Evolutionary conservation across 1,140 invertebrate species (phyloP).

Genomic region (Dendrolimus kikuchii): DNA sequence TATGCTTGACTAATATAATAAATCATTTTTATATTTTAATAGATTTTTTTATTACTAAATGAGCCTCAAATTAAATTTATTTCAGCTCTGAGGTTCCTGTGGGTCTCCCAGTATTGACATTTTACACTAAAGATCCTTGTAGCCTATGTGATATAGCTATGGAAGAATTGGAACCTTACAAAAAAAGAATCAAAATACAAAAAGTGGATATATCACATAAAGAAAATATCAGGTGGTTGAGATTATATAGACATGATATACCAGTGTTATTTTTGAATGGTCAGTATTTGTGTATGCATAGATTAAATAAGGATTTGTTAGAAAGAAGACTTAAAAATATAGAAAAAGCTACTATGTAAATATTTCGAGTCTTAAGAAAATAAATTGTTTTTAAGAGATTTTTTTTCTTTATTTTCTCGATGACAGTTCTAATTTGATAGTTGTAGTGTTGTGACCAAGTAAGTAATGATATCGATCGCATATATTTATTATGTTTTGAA

Average conservation of each 20-base stretch:
- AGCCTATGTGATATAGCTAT: slow-evolving; percentile 87
- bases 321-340: slow-evolving; percentile 43
- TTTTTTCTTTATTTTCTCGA: no score
- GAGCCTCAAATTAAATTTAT: slow-evolving; percentile 24
- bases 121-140: slow-evolving; percentile 89
- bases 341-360: slow-evolving; percentile 23
- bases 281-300: slow-evolving; percentile 88
- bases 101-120: slow-evolving; percentile 74
- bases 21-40: slow-evolving; percentile 15
- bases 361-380: no score
- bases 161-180: slow-evolving; percentile 76
- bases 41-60: slow-evolving; percentile 20
- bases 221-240: slow-evolving; percentile 81
- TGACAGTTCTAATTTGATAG: no score
- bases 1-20: slow-evolving; percentile 12
- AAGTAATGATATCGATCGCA: no score
- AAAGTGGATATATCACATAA: slow-evolving; percentile 83
- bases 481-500: no score
- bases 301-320: slow-evolving; percentile 72
- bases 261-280: slow-evolving; percentile 90
- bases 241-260: slow-evolving; percentile 88
- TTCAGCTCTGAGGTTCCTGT: slow-evolving; percentile 46
- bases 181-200: slow-evolving; percentile 75
- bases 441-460: no score
- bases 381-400: no score